phyloP scores from a whole-genome alignment of 2,113 vertebrate genomes.

The Sapajus apella region DNA sequence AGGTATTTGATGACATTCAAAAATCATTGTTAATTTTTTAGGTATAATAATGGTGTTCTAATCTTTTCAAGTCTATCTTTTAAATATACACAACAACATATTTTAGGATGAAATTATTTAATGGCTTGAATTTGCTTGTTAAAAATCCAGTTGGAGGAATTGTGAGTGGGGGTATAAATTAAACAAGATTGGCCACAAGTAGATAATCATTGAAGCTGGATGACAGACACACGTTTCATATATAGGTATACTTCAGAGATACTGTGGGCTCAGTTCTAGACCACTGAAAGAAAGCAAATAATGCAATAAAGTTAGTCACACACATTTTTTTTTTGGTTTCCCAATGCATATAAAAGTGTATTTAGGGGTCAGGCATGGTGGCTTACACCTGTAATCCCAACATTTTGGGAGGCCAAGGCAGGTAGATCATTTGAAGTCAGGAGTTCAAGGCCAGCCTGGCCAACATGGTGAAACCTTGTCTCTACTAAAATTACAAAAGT shows the following conservation, averaged over 20 bases:
- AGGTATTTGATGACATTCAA: not conserved
- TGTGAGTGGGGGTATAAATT: too few species aligned
- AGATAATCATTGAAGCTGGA: not conserved
- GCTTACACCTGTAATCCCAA: too few species aligned
- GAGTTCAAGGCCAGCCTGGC: too few species aligned
- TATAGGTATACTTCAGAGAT: not conserved
- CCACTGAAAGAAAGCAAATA: not conserved
- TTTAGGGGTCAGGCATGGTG: too few species aligned
- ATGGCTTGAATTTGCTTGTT: conserved; percentile 4
- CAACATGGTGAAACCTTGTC: too few species aligned
- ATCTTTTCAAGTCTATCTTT: not conserved
- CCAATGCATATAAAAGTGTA: not conserved
- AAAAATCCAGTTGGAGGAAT: not conserved
- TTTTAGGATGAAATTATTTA: conserved; percentile 1
- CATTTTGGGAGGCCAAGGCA: too few species aligned
- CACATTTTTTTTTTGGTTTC: not conserved
- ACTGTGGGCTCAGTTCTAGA: not conserved
- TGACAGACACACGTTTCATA: not conserved
- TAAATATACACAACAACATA: not conserved
- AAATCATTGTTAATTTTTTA: not conserved
- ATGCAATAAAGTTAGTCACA: not conserved
- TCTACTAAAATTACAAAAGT: too few species aligned
- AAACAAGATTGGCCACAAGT: not conserved
- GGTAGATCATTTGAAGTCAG: too few species aligned
- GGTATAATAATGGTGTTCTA: not conserved